Conservation (phyloP, 1,140 invertebrate species). For the Bombyx mandarina region DNA sequence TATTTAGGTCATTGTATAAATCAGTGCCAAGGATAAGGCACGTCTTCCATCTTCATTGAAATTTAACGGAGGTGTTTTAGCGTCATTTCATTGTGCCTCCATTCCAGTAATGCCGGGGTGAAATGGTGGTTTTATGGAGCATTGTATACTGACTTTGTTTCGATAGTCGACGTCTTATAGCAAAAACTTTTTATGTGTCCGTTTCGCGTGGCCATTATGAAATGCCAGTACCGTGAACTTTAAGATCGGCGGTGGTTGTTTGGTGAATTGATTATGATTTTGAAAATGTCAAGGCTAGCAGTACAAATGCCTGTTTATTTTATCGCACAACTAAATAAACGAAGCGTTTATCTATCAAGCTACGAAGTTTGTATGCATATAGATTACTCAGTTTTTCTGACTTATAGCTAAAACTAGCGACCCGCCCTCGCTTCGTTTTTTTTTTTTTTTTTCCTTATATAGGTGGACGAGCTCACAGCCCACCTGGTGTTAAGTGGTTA, state of each 20-base stretch:
- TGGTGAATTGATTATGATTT: neutral
- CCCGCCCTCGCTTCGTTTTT: too few relatives aligned
- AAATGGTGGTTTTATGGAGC: conserved; percentile 8
- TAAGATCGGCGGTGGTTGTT: conserved; percentile 11
- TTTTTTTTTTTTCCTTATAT: too few relatives aligned
- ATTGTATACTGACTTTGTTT: neutral
- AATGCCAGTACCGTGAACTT: conserved; percentile 43
- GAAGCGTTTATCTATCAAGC: too few relatives aligned
- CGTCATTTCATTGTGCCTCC: conserved; percentile 2
- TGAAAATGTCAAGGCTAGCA: conserved; percentile 13
- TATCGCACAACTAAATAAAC: too few relatives aligned
- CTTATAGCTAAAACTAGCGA: too few relatives aligned
- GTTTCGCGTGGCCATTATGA: conserved; percentile 6
- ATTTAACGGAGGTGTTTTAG: conserved; percentile 6
- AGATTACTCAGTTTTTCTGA: too few relatives aligned
- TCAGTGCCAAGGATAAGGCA: conserved; percentile 3
- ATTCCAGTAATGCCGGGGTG: conserved; percentile 1
- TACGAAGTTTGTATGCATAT: too few relatives aligned
- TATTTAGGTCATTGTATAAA: conserved; percentile 6
- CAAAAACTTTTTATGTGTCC: too few relatives aligned
- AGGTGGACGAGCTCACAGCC: too few relatives aligned
- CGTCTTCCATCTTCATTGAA: conserved; percentile 7
- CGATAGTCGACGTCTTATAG: too few relatives aligned
- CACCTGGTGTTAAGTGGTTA: too few relatives aligned
- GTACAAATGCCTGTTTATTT: too few relatives aligned